These are phyloP conservation scores for Cheumatopsyche charites DNA, from an alignment of 1,140 invertebrate genomes.

Conservation along the genomic window DNA sequence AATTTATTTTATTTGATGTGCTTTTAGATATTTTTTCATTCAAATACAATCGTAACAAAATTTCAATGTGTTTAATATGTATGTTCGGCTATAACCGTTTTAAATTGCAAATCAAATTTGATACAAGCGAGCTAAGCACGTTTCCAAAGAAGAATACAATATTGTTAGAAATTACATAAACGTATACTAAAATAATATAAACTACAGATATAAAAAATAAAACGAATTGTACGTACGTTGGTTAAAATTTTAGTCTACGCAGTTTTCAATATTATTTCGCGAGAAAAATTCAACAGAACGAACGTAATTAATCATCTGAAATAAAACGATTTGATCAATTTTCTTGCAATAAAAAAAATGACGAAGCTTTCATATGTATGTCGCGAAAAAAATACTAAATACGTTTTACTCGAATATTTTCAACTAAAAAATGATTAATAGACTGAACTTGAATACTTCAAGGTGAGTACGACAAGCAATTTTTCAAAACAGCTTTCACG, in stretches of 20 bases:
- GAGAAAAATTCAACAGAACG: conserved; percentile 1
- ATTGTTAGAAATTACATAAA: too few relatives aligned
- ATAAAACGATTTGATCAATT: neutral
- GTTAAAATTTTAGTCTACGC: neutral
- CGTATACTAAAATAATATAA: too few relatives aligned
- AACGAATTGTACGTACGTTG: neutral
- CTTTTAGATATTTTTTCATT: too few relatives aligned
- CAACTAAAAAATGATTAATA: conserved; percentile 21
- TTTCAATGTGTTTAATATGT: too few relatives aligned
- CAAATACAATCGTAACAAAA: too few relatives aligned
- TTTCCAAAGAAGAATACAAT: too few relatives aligned
- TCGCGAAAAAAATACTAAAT: neutral
- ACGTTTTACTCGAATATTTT: conserved; percentile 13
- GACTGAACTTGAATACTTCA: conserved; percentile 14
- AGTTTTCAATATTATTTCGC: neutral
- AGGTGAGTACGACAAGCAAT: conserved; percentile 11
- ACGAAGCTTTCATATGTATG: neutral
- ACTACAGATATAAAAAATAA: too few relatives aligned
- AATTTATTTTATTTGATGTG: too few relatives aligned
- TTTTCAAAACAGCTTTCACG: neutral
- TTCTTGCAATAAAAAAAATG: neutral
- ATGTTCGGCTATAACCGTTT: too few relatives aligned
- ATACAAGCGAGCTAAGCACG: too few relatives aligned
- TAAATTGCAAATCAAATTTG: too few relatives aligned
- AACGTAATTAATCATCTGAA: neutral